Conservation (phyloP, 2,888 invertebrate species). For the Hydropsyche betteni region DNA sequence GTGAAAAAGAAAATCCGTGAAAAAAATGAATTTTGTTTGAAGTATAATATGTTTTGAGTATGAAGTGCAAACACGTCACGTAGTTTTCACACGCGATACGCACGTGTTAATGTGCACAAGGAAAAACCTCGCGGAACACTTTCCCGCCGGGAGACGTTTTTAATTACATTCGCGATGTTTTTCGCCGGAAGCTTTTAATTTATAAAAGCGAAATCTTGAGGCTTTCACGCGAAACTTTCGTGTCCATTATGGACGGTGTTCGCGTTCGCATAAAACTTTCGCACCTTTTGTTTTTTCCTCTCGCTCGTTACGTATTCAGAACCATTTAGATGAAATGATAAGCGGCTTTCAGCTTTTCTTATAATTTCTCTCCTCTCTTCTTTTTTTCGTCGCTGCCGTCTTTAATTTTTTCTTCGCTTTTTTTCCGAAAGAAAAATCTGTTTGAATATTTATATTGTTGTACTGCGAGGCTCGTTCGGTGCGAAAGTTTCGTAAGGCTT, state of each 20-base stretch:
- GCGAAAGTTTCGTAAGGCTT: slow-evolving; percentile 6
- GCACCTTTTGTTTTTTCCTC: slow-evolving; percentile 38
- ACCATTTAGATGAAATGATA: slow-evolving; percentile 39
- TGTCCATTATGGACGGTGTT: slow-evolving; percentile 9
- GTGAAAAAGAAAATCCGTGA: too few relatives aligned
- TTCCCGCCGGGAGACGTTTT: slow-evolving; percentile 21
- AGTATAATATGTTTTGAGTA: too few relatives aligned
- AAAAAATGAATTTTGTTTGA: too few relatives aligned
- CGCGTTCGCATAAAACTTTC: slow-evolving; percentile 26
- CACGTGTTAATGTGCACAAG: too few relatives aligned
- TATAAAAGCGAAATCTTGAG: slow-evolving; percentile 38
- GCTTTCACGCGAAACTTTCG: slow-evolving; percentile 34
- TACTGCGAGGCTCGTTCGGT: slow-evolving; percentile 9
- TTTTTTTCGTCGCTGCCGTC: neutral
- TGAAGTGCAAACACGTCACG: too few relatives aligned
- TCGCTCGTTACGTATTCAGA: slow-evolving; percentile 32
- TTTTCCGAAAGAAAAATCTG: slow-evolving; percentile 32
- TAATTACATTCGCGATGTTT: slow-evolving; percentile 8
- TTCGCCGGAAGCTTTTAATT: slow-evolving; percentile 39
- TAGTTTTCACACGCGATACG: too few relatives aligned
- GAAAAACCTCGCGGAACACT: too few relatives aligned
- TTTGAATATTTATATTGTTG: slow-evolving; percentile 36
- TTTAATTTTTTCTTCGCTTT: neutral
- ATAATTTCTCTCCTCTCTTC: neutral
- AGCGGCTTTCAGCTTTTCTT: slow-evolving; percentile 29